phyloP scores from a whole-genome alignment of 2,797 vertebrate species.

The Diceros bicornis region DNA sequence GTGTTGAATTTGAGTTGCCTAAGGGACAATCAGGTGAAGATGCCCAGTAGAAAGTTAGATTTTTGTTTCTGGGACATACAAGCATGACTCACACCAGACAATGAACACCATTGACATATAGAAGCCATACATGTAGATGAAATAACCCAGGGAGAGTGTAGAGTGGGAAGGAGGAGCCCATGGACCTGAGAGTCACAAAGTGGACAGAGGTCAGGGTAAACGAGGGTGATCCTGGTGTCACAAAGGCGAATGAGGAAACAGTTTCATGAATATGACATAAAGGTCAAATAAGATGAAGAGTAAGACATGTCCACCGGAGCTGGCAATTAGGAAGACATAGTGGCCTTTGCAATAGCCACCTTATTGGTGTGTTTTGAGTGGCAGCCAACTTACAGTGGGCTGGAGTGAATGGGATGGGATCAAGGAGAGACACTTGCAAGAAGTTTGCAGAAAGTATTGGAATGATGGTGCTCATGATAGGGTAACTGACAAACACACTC shows the following conservation, averaged over 20 bases:
- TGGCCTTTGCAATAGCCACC: background rate
- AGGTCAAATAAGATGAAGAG: constrained; percentile 70
- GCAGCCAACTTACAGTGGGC: background rate
- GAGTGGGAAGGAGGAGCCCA: background rate
- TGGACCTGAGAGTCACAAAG: background rate
- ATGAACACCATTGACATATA: background rate
- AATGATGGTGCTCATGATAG: background rate
- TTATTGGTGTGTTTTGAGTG: background rate
- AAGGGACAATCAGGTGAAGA: background rate
- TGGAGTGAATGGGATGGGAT: background rate
- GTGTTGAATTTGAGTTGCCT: background rate
- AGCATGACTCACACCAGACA: background rate
- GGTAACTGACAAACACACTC: background rate
- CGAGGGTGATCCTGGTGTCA: constrained; percentile 24
- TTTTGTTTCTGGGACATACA: constrained; percentile 19
- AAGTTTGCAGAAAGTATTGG: constrained; percentile 4
- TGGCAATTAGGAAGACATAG: background rate
- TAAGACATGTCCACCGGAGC: background rate
- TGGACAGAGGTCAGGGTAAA: constrained; percentile 17
- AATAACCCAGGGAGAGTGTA: background rate
- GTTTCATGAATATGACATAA: constrained; percentile 40
- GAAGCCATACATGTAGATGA: background rate
- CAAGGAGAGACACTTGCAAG: background rate
- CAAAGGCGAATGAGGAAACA: constrained; percentile 48
- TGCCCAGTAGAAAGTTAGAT: background rate